phyloP scores from a whole-genome alignment of 1,140 invertebrate species.

The Oryctes rhinoceros region DNA sequence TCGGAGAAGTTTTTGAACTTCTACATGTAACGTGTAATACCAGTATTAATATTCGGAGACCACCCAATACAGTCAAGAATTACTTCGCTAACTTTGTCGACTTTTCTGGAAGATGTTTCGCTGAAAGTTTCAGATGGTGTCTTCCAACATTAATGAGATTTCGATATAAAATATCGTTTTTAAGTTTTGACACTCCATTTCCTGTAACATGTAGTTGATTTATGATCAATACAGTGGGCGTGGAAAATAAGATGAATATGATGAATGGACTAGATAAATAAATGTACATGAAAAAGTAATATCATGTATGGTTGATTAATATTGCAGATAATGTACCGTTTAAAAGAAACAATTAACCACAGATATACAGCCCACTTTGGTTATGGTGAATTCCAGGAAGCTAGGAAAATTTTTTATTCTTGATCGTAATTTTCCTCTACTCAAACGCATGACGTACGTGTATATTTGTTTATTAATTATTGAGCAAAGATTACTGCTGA shows the following conservation, averaged over 20 bases:
- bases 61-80: slow-evolving; percentile 1
- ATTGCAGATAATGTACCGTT: too few relatives aligned
- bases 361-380: too few relatives aligned
- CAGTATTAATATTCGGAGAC: neutral
- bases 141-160: neutral
- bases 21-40: neutral
- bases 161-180: slow-evolving; percentile 15
- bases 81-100: neutral
- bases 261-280: neutral
- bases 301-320: too few relatives aligned
- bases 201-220: neutral
- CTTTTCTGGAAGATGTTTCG: neutral
- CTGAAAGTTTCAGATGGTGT: slow-evolving; percentile 1
- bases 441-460: too few relatives aligned
- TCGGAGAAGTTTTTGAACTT: slow-evolving; percentile 9
- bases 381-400: too few relatives aligned
- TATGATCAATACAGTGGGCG: neutral
- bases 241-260: neutral
- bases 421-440: too few relatives aligned
- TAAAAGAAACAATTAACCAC: too few relatives aligned
- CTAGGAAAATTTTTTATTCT: too few relatives aligned
- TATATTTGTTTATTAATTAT: too few relatives aligned
- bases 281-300: neutral
- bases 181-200: slow-evolving; percentile 1
- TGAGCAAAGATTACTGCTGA: too few relatives aligned